These are phyloP conservation scores for Drosophila parthenogenetica DNA, from an alignment of 2,888 invertebrate genomes.

Conservation along the genomic window DNA sequence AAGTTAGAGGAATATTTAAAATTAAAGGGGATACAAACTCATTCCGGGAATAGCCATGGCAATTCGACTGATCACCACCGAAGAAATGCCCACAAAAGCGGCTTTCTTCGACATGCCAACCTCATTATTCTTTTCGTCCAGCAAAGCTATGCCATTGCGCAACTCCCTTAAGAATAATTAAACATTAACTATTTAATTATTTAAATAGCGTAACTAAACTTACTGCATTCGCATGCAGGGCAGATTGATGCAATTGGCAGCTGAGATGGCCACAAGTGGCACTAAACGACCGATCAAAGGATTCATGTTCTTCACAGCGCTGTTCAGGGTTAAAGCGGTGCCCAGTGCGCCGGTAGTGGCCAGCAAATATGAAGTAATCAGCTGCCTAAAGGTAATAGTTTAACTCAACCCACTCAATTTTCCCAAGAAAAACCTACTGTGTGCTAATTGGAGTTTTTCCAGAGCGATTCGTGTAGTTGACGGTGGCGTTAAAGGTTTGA, in stretches of 20 bases:
- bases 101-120: constrained; percentile 89
- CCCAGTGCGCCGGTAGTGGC: constrained; percentile 96
- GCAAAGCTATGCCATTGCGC: constrained; percentile 92
- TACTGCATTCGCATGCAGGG: constrained; percentile 98
- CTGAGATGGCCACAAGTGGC: constrained; percentile 97
- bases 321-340: constrained; percentile 95
- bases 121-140: constrained; percentile 90
- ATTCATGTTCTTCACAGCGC: constrained; percentile 87
- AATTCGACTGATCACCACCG: constrained; percentile 95
- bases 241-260: constrained; percentile 99
- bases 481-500: constrained; percentile 98
- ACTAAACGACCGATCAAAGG: constrained; percentile 92
- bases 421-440: constrained; percentile 62
- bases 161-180: constrained; percentile 88
- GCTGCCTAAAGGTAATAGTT: constrained; percentile 86
- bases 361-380: constrained; percentile 93
- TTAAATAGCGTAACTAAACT: constrained; percentile 62
- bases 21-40: constrained; percentile 87
- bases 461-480: constrained; percentile 98
- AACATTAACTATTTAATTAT: no score
- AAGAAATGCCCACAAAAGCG: constrained; percentile 93
- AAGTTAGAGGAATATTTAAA: not conserved
- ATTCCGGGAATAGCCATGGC: constrained; percentile 98
- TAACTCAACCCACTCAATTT: no score
- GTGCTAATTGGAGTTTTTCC: constrained; percentile 89